Evolutionary conservation across 2,888 invertebrate genomes (phyloP).

Genomic region (Drosophila flavopinicola): DNA sequence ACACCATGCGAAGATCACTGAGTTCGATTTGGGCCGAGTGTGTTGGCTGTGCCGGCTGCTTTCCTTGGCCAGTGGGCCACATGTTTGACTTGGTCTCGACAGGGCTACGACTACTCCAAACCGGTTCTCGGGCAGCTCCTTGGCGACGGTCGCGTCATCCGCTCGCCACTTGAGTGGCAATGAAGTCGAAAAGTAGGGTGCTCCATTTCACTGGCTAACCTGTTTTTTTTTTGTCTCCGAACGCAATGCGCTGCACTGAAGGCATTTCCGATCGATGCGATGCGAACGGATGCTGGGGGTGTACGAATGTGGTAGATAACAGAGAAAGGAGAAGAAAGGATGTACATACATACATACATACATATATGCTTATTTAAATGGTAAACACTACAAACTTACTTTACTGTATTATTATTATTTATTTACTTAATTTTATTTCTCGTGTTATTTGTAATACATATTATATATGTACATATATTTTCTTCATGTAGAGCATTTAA

Average conservation of each 20-base stretch:
- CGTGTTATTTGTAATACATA: too few species aligned
- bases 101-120: slow-evolving; percentile 58
- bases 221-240: slow-evolving; percentile 49
- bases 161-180: slow-evolving; percentile 66
- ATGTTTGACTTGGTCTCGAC: slow-evolving; percentile 41
- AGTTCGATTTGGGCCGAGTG: slow-evolving; percentile 2
- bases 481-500: background rate
- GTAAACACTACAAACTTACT: background rate
- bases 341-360: background rate
- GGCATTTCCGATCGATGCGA: slow-evolving; percentile 37
- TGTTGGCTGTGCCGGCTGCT: slow-evolving; percentile 34
- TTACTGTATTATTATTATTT: background rate
- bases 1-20: slow-evolving; percentile 1
- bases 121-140: slow-evolving; percentile 66
- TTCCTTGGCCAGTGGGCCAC: slow-evolving; percentile 66
- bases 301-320: background rate
- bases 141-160: slow-evolving; percentile 48
- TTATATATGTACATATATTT: too few species aligned
- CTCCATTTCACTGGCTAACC: slow-evolving; percentile 73
- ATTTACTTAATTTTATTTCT: background rate
- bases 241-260: slow-evolving; percentile 21
- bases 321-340: background rate
- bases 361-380: background rate
- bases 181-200: slow-evolving; percentile 75
- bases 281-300: slow-evolving; percentile 1